phyloP scores from a whole-genome alignment of 2,113 vertebrate genomes.

The Halichoerus grypus region DNA sequence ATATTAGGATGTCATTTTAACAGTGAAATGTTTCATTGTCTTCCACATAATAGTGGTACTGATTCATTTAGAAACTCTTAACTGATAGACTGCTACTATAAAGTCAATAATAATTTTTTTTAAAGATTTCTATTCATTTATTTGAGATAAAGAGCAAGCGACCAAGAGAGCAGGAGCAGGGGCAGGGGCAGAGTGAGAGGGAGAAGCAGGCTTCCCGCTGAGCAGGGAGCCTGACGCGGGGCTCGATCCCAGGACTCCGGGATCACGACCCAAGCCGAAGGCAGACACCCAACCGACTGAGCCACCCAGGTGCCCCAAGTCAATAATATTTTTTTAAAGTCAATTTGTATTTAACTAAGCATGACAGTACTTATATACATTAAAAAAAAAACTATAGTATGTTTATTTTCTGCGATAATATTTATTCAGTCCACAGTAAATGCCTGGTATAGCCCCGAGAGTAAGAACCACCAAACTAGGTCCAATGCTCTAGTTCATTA shows the following conservation, averaged over 20 bases:
- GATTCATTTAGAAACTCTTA: conserved; percentile 25
- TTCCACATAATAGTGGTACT: neutral
- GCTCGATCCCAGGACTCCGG: neutral
- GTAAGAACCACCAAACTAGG: neutral
- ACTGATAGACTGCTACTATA: neutral
- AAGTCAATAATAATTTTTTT: neutral
- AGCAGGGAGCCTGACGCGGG: neutral
- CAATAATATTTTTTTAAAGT: conserved; percentile 5
- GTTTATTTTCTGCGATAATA: neutral
- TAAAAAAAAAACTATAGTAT: neutral
- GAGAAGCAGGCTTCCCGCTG: neutral
- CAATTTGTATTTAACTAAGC: neutral
- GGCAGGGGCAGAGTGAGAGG: neutral
- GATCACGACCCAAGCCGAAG: neutral
- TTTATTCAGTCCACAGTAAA: conserved; percentile 31
- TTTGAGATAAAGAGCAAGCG: neutral
- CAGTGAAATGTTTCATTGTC: neutral
- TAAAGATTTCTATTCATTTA: neutral
- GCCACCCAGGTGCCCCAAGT: neutral
- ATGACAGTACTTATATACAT: neutral
- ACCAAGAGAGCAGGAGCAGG: neutral
- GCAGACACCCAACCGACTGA: neutral
- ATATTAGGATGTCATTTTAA: conserved; percentile 29
- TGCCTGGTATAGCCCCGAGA: neutral
- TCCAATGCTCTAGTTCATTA: neutral